Evolutionary conservation across 2,888 invertebrate species (phyloP), one percentile per base, ranked within the genome.

Genomic region (Pyralis farinalis): DNA sequence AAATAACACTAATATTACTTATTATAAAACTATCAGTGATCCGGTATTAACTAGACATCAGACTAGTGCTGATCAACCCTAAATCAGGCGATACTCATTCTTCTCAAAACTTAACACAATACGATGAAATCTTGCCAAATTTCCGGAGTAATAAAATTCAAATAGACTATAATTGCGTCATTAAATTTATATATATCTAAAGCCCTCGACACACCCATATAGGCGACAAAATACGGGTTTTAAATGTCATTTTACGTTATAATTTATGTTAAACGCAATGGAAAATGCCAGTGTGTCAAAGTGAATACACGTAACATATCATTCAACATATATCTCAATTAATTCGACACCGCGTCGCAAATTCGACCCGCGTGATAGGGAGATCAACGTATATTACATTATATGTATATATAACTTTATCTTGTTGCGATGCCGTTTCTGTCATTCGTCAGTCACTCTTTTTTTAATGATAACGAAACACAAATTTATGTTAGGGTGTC

Each of bases 401-500:
- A 16, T 12, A 37, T 9, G 37, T 30, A 63, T 52, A 58, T 53
- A 44, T 48, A 58, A 56, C 49, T 50, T 67, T 78, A 83, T 84
- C 80, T 82, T 69, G 85, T 87, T 81, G 74, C 81, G 64, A 73
- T 53, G 74, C 57, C 51, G 49, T 45, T 52, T 64, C 16, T 81
- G 80, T 82, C 78, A 63, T 57, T 57, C 53, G 61, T 60, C 62
- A 69, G 58, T 71, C 71, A 62, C 67, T 65, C 63, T 66, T 62
- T 67, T 71, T 73, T 73, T 72, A 58, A 58, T 70, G 87, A 88
- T 86, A 86, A 86, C 77, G 81, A 78, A 79, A 78, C 81, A 79
- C 75, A 77, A 82, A 87, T 84, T 80, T 86, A 84, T 87, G 84
- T 84, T 79, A 86, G 72, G 81, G 75, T 87, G 81, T 79, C 83